Percentiles rank a stretch among this genome's conserved stretches.
These are phyloP conservation scores for Polietes domitor DNA, from an alignment of 2,888 invertebrate species.

Conservation along the genomic window DNA sequence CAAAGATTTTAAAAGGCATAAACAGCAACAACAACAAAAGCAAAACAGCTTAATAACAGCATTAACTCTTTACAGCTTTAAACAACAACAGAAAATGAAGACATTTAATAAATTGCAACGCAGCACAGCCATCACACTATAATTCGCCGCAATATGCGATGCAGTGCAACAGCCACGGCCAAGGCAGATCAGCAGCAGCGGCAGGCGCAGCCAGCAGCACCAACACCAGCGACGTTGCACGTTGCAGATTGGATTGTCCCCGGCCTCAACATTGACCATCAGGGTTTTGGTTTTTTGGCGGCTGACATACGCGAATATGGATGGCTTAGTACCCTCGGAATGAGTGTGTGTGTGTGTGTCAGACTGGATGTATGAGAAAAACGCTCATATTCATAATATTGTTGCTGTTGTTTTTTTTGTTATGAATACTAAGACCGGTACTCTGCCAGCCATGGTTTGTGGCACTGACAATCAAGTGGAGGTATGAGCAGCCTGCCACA, in stretches of 20 bases:
- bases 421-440: slow-evolving; percentile 42
- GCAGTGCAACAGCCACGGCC: slow-evolving; percentile 58
- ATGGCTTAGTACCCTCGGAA: slow-evolving; percentile 40
- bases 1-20: slow-evolving; percentile 61
- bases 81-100: slow-evolving; percentile 70
- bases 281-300: slow-evolving; percentile 15
- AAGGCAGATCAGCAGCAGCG: background rate
- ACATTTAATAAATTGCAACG: slow-evolving; percentile 74
- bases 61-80: slow-evolving; percentile 59
- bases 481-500: background rate
- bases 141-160: slow-evolving; percentile 53
- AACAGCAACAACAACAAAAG: slow-evolving; percentile 42
- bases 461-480: slow-evolving; percentile 36
- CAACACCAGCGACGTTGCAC: slow-evolving; percentile 9
- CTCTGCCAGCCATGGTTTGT: slow-evolving; percentile 45
- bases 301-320: slow-evolving; percentile 1
- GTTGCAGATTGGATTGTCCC: slow-evolving; percentile 48
- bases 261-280: slow-evolving; percentile 63
- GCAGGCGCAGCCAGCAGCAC: slow-evolving; percentile 15
- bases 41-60: slow-evolving; percentile 56
- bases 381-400: slow-evolving; percentile 65
- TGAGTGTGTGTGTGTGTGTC: slow-evolving; percentile 7
- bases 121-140: slow-evolving; percentile 58
- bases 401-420: slow-evolving; percentile 9
- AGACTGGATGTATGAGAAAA: background rate